Base-by-base conservation (phyloP, 2,888 invertebrate species). In the Yponomeuta sedellus region DNA sequence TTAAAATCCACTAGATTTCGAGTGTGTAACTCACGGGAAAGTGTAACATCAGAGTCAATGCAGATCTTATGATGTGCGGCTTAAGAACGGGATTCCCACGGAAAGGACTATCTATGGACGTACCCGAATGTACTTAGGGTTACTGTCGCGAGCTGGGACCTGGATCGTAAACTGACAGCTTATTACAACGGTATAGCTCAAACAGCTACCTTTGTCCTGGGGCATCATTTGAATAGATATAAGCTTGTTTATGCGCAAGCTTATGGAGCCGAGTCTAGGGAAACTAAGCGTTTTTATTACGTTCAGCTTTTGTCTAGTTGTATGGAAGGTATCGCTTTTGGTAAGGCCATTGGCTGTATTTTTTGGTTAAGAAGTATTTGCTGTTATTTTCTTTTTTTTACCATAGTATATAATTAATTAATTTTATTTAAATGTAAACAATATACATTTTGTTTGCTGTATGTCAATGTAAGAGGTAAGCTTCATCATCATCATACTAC, bases 11-110 rank as follows among this genome's bases (percentile, higher is more conserved):
- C 34, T 34, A 34, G 66, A 66, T 66, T 68, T 67, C 65, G 64
- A 66, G 62, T 44, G 67, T 58, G 65, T 65, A 69, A 69, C 66
- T 68, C 66, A 67, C 62, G 39, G 67, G 64, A 25, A 66, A 61
- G 64, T 61, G 44, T 63, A 66, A 19, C 34, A 34, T 34, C 34
- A 34, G 34, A 5, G 34, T 34, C 34, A 34, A 5, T 34, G 34
- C 34, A 34, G 34, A 8, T 5, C 34, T 34, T 34, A 34, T 1
- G 5, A 34, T 8, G 34, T 34, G 34, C 34, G 34, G 34, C 34
- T 3, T 34, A 34, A 34, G 34, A 8, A 1, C 10, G 3, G 5
- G 34, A 8, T 34, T 34, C 34, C 34, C 34, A 65, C 57, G 58
- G 25, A 64, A 67, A 40, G 65, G 64, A 39, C 59, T 34, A 34